Evolutionary conservation across 2,888 invertebrate species (phyloP), one percentile per base, ranked within the genome.

Genomic region (Leucoptera coffeella): DNA sequence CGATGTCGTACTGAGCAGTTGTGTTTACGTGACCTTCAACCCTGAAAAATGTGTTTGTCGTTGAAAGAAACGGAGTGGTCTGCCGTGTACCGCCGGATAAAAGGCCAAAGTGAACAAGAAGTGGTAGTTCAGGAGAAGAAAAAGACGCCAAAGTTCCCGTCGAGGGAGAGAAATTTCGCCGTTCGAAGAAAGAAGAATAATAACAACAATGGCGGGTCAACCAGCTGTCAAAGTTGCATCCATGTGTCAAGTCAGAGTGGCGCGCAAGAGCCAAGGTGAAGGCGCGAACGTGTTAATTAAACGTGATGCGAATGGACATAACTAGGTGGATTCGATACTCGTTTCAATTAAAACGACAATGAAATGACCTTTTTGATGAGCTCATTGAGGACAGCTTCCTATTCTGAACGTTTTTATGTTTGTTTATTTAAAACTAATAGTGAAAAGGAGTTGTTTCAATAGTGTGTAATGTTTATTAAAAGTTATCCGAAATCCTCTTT

Each of bases 81-180:
- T 35, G 62, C 62, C 30, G 50, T 64, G 23, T 62, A 54, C 41
- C 48, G 56, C 24, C 50, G 54, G 15, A 41, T 64, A 15, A 44
- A 43, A 15, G 51, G 51, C 12, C n/a, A n/a, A n/a, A 38, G 39
- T 10, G 58, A 56, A 22, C 45, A 42, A 27, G 51, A 55, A 12
- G 36, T 40, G 6, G 42, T 31, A 59, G 53, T 32, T 52, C 62
- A 38, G 14, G 15, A 29, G 22, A 30, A 28, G 25, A 39, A 73
- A 37, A 74, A 73, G 39, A 74, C 73, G 22, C 79, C 82, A 29
- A 77, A 78, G 41, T 82, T 82, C 47, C 81, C 80, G 2, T 79
- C 79, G 2, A 67, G 82, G 22, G 81, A 82, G 42, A 72, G 82
- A 35, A 78, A 82, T 47, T 74, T 74, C 41, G 82, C 82, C 20